Conservation (phyloP, 2,797 vertebrate species). For the Orientallactaga sibirica region DNA sequence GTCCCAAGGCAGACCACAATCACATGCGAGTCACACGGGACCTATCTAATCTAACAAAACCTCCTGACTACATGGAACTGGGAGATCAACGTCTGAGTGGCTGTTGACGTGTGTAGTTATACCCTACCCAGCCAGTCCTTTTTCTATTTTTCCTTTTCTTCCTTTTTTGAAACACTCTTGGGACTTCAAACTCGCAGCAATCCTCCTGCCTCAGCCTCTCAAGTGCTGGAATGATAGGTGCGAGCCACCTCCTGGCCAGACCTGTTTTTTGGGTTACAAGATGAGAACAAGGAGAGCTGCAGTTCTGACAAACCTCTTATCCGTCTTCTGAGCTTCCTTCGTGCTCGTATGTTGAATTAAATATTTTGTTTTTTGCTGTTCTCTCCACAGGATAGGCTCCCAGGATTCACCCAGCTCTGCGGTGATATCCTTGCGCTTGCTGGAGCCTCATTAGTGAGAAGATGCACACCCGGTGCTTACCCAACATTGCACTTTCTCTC, state of each 20-base stretch:
- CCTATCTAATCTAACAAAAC: background rate
- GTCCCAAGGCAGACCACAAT: background rate
- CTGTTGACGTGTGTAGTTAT: background rate
- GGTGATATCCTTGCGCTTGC: background rate
- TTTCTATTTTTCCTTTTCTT: too few relatives aligned
- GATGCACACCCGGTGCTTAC: background rate
- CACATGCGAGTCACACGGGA: conserved; percentile 44
- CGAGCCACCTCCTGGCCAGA: background rate
- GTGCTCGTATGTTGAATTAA: background rate
- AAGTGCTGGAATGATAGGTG: background rate
- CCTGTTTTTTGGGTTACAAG: conserved; percentile 31
- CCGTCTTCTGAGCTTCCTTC: background rate
- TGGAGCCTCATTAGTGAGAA: background rate
- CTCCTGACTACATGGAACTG: conserved; percentile 39
- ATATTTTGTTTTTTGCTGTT: conserved; percentile 51
- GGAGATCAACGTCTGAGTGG: background rate
- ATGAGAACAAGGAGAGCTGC: background rate
- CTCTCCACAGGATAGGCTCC: background rate
- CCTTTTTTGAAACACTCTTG: too few relatives aligned
- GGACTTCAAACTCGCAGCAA: background rate
- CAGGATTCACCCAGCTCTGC: background rate
- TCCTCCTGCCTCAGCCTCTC: background rate
- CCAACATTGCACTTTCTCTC: conserved; percentile 4
- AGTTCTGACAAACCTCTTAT: background rate
- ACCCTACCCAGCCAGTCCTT: background rate